Percentiles rank a stretch among this genome's conserved stretches.
phyloP scores from a whole-genome alignment of 2,888 invertebrate genomes.

The Nasonia oneida region DNA sequence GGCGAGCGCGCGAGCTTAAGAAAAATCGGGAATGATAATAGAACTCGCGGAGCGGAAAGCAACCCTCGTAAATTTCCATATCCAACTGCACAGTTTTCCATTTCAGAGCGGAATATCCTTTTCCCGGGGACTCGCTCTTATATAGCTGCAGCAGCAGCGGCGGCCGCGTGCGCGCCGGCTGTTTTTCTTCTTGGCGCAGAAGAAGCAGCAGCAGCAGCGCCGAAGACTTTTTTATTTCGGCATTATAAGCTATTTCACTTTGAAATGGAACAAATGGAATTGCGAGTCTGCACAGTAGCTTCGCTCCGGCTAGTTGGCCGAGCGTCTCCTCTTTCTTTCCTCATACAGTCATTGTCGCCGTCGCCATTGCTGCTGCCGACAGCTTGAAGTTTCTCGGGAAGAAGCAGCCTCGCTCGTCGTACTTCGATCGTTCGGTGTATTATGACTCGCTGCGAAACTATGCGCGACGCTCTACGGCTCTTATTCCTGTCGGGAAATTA shows the following conservation, averaged over 20 bases:
- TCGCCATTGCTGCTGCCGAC: not conserved
- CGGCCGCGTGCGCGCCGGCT: not conserved
- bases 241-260: conserved; percentile 74
- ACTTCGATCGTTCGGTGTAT: conserved; percentile 31
- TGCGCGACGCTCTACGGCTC: not conserved
- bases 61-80: conserved; percentile 54
- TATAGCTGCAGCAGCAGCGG: no score
- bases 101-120: conserved; percentile 31
- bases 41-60: conserved; percentile 39
- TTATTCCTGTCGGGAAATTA: conserved; percentile 47
- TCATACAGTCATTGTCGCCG: not conserved
- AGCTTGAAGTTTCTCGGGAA: conserved; percentile 38
- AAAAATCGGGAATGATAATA: conserved; percentile 46
- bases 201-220: not conserved
- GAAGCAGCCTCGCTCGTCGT: not conserved
- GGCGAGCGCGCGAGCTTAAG: conserved; percentile 1
- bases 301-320: not conserved
- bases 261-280: conserved; percentile 74
- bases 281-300: conserved; percentile 62
- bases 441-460: conserved; percentile 31
- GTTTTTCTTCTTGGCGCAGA: conserved; percentile 21
- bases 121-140: conserved; percentile 10
- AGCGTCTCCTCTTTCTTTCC: not conserved
- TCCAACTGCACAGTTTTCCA: conserved; percentile 45
- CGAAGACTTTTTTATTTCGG: conserved; percentile 71